Conservation (phyloP, 2,888 invertebrate genomes). For the Cantharis rustica region DNA sequence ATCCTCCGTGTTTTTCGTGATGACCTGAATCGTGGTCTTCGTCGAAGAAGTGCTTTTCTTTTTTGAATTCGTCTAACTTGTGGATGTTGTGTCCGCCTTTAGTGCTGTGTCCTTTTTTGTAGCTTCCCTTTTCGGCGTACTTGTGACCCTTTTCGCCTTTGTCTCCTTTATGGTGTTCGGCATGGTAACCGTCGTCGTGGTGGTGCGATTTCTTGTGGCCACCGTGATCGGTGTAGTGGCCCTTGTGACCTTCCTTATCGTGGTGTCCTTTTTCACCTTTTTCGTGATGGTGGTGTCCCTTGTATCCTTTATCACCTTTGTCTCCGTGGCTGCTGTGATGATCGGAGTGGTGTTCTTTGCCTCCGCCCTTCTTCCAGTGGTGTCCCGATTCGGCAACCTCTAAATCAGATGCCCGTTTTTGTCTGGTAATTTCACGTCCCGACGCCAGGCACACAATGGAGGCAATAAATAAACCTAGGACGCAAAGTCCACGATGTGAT, state of each 20-base stretch:
- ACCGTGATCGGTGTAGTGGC: slow-evolving; percentile 67
- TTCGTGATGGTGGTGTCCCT: slow-evolving; percentile 67
- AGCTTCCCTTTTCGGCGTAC: slow-evolving; percentile 73
- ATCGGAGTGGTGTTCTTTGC: slow-evolving; percentile 61
- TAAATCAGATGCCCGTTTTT: slow-evolving; percentile 52
- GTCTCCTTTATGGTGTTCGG: slow-evolving; percentile 68
- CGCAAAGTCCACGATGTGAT: slow-evolving; percentile 66
- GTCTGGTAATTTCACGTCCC: slow-evolving; percentile 60
- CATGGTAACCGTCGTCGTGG: slow-evolving; percentile 68
- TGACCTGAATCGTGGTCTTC: slow-evolving; percentile 82
- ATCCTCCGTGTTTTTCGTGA: slow-evolving; percentile 80
- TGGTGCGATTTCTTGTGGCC: slow-evolving; percentile 67
- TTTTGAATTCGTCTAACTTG: slow-evolving; percentile 84
- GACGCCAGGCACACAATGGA: slow-evolving; percentile 56
- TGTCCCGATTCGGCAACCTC: slow-evolving; percentile 48
- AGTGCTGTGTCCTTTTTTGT: slow-evolving; percentile 83
- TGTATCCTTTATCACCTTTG: slow-evolving; percentile 69
- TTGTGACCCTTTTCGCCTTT: slow-evolving; percentile 69
- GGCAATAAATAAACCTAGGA: slow-evolving; percentile 64
- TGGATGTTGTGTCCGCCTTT: slow-evolving; percentile 86
- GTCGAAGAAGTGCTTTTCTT: slow-evolving; percentile 85
- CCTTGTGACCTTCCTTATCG: slow-evolving; percentile 68
- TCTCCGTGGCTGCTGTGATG: slow-evolving; percentile 63
- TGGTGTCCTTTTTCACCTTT: slow-evolving; percentile 70
- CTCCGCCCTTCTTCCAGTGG: slow-evolving; percentile 60